These are phyloP conservation scores for Oceanodroma leucorhoa DNA, from an alignment of 2,797 vertebrate species.

Conservation along the genomic window DNA sequence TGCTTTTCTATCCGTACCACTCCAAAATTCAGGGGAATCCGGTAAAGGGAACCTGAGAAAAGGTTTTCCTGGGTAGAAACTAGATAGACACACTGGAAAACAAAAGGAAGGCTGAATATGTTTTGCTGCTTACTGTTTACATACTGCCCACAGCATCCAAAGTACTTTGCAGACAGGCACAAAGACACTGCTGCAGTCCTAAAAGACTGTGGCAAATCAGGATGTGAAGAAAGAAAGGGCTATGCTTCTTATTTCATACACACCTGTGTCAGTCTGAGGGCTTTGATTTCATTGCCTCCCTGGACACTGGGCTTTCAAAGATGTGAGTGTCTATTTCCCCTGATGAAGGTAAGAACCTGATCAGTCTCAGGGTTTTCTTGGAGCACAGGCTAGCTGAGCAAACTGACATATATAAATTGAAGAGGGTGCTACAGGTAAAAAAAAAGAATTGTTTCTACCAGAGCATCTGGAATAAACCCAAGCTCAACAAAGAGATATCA, in stretches of 20 bases:
- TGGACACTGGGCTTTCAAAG: neutral
- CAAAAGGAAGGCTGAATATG: neutral
- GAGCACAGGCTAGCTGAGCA: neutral
- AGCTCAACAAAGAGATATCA: neutral
- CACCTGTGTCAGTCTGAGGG: neutral
- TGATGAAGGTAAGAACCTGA: neutral
- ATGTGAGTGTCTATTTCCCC: neutral
- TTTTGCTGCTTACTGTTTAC: neutral
- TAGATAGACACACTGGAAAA: neutral
- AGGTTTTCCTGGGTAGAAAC: neutral
- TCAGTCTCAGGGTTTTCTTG: neutral
- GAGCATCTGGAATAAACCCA: slow-evolving; percentile 21
- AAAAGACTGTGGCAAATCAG: neutral
- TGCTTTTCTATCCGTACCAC: neutral
- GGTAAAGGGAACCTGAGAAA: neutral
- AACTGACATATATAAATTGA: neutral
- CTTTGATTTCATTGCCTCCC: neutral
- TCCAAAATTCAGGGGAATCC: neutral
- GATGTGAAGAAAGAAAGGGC: neutral
- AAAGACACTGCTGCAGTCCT: neutral
- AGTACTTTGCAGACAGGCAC: neutral
- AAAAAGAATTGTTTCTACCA: neutral
- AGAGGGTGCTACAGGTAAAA: neutral
- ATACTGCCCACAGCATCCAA: neutral
- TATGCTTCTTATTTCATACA: neutral